Percentiles rank a stretch among this genome's conserved stretches.
Conservation (phyloP, 2,113 vertebrate genomes). For the Carassius auratus region DNA sequence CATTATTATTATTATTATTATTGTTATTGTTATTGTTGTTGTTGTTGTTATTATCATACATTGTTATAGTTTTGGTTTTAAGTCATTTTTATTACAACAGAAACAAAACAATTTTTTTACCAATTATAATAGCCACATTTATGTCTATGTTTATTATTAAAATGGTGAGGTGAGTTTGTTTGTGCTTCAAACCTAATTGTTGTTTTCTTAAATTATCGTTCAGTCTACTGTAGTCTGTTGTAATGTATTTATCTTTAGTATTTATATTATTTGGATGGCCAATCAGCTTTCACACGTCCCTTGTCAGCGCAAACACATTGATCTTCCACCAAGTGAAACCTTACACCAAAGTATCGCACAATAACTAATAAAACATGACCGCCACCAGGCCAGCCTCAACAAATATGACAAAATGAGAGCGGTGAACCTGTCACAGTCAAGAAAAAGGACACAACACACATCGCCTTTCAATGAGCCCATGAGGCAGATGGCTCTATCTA, state of each 20-base stretch:
- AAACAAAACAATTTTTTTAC: neutral
- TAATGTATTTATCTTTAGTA: neutral
- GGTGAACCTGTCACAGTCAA: constrained; percentile 20
- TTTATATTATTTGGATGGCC: neutral
- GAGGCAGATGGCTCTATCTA: constrained; percentile 46
- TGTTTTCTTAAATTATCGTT: neutral
- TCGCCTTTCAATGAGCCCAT: constrained; percentile 35
- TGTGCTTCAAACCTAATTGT: neutral
- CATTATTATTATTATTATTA: neutral
- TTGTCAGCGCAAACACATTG: neutral
- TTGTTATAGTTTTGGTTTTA: neutral
- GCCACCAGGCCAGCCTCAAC: neutral
- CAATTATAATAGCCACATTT: neutral
- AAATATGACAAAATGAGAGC: constrained; percentile 24
- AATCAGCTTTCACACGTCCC: neutral
- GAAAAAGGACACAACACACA: constrained; percentile 9
- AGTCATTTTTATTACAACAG: neutral
- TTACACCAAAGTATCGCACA: neutral
- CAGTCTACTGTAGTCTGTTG: neutral
- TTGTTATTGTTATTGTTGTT: neutral
- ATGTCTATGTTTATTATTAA: neutral
- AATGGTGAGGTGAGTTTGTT: neutral
- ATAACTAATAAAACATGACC: neutral
- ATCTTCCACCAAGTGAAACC: neutral
- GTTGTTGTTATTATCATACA: neutral